Base-by-base conservation (phyloP, 2,113 vertebrate species). In the Synodontis membranacea region DNA sequence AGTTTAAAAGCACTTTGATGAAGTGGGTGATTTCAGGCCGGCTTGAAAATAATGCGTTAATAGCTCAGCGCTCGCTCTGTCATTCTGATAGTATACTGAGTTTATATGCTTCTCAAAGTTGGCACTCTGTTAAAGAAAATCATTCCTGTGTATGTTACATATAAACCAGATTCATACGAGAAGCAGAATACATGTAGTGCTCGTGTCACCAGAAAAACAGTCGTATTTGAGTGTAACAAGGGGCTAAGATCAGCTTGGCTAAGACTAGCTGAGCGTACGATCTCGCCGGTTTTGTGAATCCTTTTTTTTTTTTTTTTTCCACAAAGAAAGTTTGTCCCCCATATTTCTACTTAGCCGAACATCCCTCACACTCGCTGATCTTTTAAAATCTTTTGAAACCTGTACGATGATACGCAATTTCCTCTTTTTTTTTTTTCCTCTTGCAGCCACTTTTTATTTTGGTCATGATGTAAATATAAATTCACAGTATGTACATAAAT, bases 1-100 rank as follows among this genome's bases (percentile, higher is more conserved):
- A 50, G 28, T 39, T 50, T 72, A 37, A 83, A 78, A 52, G 56
- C 25, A 12, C 48, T 50, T 86, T 48, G 85, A 86, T 74, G 42
- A 48, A 62, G 31, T 48, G 37, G 48, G 85, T 60, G 64, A 86
- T 72, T 85, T 62, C 72, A 60, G 23, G 56, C 19, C 28, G 37
- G 34, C 5, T 11, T 62, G 58, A 74, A 42, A 83, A 54, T 7
- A 5, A 14, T 34, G 56, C 23, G 31, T 60, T 44, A 60, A 60
- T 60, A 81, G 56, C 6, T 46, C 39, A n/a, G 25, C 46, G 56
- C 37, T 44, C 25, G 28, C 28, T 19, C 25, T 62, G 56, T 78
- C 75, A 15, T 78, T 52, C 34, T 50, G 46, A 54, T 80, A 37
- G 31, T 14, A 17, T 23, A 14, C 52, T 58, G 11, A 23, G 14